phyloP scores from a whole-genome alignment of 2,888 invertebrate genomes.

The Ormia ochracea region DNA sequence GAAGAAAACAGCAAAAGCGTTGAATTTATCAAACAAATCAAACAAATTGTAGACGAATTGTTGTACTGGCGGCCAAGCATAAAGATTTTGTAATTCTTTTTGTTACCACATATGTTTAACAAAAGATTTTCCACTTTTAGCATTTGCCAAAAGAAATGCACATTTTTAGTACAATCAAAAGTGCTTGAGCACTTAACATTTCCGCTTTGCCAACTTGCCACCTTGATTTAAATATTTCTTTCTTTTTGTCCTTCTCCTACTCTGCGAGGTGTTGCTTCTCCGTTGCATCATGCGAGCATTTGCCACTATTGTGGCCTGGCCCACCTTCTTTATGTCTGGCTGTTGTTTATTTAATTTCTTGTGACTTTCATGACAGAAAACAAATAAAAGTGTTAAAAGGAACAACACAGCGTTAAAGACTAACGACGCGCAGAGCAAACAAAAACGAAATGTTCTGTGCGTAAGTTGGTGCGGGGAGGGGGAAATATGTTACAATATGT shows the following conservation, averaged over 20 bases:
- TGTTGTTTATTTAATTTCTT: constrained; percentile 46
- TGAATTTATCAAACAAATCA: constrained; percentile 39
- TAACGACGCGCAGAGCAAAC: background rate
- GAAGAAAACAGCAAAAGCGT: constrained; percentile 55
- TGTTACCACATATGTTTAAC: constrained; percentile 52
- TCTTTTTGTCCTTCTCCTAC: background rate
- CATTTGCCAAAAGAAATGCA: constrained; percentile 49
- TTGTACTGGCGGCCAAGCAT: constrained; percentile 50
- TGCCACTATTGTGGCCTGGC: constrained; percentile 19
- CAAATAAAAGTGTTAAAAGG: background rate
- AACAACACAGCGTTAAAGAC: background rate
- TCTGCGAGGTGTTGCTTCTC: background rate
- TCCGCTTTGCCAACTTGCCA: constrained; percentile 59
- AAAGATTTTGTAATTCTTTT: constrained; percentile 54
- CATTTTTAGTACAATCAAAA: constrained; percentile 10
- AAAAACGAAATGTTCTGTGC: background rate
- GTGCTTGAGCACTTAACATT: constrained; percentile 27
- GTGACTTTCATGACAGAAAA: constrained; percentile 23
- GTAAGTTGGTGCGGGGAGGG: background rate
- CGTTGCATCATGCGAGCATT: constrained; percentile 4
- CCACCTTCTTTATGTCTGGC: constrained; percentile 37
- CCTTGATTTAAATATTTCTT: constrained; percentile 38
- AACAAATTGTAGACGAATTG: constrained; percentile 5
- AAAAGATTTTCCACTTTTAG: constrained; percentile 60
- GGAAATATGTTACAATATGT: constrained; percentile 42